Percentiles rank a stretch among this genome's conserved stretches.
Evolutionary conservation across 2,113 vertebrate genomes (phyloP).

Genomic region (Mormoops blainvillei): DNA sequence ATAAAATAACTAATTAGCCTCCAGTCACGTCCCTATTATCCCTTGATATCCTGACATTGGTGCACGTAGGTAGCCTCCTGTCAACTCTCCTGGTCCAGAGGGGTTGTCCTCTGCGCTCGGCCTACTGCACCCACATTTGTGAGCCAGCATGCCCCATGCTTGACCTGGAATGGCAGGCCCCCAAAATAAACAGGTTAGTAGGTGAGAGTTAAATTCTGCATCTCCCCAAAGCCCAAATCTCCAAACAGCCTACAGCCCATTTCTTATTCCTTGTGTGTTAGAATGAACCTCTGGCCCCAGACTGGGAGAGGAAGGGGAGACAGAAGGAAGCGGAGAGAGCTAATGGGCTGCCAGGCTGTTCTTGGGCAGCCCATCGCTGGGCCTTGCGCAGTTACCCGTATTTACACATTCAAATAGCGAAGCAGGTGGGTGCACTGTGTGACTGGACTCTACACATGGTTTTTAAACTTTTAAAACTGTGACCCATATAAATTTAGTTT

Average conservation of each 20-base stretch:
- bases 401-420: not conserved
- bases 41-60: not conserved
- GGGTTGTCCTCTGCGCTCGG: not conserved
- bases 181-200: not conserved
- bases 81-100: not conserved
- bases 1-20: not conserved
- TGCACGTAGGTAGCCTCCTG: not conserved
- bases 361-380: accelerated
- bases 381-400: not conserved
- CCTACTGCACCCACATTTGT: not conserved
- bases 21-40: not conserved
- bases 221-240: not conserved
- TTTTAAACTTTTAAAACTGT: not conserved
- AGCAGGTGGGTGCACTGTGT: not conserved
- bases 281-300: not conserved
- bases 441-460: not conserved
- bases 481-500: not conserved
- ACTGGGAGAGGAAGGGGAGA: not conserved
- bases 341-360: not conserved
- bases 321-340: not conserved
- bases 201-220: not conserved
- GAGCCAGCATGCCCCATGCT: not conserved
- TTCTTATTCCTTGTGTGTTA: not conserved
- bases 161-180: not conserved
- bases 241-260: not conserved